Conservation (phyloP, 1,140 invertebrate genomes). For the Leptinotarsa undecemlineata region DNA sequence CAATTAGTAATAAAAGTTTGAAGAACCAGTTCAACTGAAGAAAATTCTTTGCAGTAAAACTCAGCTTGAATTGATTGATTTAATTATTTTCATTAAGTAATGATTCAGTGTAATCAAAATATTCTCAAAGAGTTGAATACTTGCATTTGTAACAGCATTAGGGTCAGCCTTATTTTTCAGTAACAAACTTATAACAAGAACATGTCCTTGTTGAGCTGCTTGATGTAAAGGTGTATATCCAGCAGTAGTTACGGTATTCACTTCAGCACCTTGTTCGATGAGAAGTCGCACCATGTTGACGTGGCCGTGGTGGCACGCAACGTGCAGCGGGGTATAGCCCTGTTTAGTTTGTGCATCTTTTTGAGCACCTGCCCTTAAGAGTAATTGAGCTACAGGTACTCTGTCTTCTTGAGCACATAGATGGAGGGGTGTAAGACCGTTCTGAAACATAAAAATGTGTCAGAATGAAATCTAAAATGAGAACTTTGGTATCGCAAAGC, state of each 20-base stretch:
- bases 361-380: slow-evolving; percentile 80
- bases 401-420: slow-evolving; percentile 92
- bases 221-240: slow-evolving; percentile 99
- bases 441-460: slow-evolving; percentile 57
- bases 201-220: slow-evolving; percentile 97
- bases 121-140: slow-evolving; percentile 50
- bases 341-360: slow-evolving; percentile 85
- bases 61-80: too few species aligned
- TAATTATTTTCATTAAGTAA: too few species aligned
- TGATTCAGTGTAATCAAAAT: not conserved
- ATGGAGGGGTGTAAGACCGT: slow-evolving; percentile 88
- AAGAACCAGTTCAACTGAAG: too few species aligned
- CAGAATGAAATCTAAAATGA: slow-evolving; percentile 5
- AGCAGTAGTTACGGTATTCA: slow-evolving; percentile 71
- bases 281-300: slow-evolving; percentile 90
- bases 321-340: slow-evolving; percentile 95
- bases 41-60: too few species aligned
- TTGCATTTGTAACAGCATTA: slow-evolving; percentile 90
- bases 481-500: not conserved
- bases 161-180: slow-evolving; percentile 94
- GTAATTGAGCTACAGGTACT: slow-evolving; percentile 81
- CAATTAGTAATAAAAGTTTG: too few species aligned
- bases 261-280: slow-evolving; percentile 78
- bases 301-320: slow-evolving; percentile 96
- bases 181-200: slow-evolving; percentile 90